These are phyloP conservation scores for Azemiops feae DNA, from an alignment of 2,113 vertebrate species.

Conservation along the genomic window DNA sequence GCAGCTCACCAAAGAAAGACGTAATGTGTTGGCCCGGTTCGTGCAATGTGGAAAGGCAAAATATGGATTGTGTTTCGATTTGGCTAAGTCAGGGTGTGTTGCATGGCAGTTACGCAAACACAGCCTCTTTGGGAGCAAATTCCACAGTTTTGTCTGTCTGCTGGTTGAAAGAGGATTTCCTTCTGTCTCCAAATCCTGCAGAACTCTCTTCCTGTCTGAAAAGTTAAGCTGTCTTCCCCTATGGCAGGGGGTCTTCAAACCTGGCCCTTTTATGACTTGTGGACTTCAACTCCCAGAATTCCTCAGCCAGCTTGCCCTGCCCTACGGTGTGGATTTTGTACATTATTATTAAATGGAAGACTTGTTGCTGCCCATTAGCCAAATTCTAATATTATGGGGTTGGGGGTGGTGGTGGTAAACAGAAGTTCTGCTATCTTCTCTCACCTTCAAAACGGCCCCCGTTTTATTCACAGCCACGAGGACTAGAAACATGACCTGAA, in stretches of 20 bases:
- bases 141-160: not conserved
- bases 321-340: not conserved
- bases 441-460: not conserved
- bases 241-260: too few species aligned
- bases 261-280: too few species aligned
- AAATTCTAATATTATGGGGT: not conserved
- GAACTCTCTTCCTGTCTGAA: not conserved
- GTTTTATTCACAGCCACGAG: not conserved
- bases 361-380: not conserved
- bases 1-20: not conserved
- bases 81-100: not conserved
- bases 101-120: not conserved
- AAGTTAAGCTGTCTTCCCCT: not conserved
- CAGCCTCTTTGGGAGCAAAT: not conserved
- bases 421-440: not conserved
- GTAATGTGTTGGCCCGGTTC: not conserved
- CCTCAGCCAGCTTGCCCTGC: too few species aligned
- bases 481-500: not conserved
- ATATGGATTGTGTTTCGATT: not conserved
- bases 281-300: too few species aligned
- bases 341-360: not conserved
- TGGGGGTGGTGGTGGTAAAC: not conserved
- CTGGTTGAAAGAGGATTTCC: not conserved
- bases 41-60: not conserved
- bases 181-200: not conserved